Conservation (phyloP, 2,888 invertebrate genomes). For the Drosophila prolongata region DNA sequence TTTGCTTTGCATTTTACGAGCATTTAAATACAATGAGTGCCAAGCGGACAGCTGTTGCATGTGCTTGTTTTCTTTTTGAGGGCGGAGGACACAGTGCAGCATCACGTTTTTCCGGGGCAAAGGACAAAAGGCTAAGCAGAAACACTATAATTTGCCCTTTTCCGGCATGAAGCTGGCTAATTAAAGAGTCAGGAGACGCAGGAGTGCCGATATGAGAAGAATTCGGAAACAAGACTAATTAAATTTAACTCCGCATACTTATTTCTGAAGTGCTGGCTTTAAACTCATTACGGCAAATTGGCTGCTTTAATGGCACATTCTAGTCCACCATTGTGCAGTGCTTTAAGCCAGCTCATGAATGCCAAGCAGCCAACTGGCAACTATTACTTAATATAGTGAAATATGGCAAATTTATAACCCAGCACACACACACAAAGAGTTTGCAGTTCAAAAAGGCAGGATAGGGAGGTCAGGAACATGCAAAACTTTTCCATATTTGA, state of each 20-base stretch:
- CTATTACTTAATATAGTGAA: constrained; percentile 61
- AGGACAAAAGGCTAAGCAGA: constrained; percentile 27
- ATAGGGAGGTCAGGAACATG: constrained; percentile 12
- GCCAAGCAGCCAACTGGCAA: constrained; percentile 39
- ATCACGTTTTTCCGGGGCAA: constrained; percentile 4
- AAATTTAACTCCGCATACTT: constrained; percentile 24
- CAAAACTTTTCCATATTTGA: constrained; percentile 61
- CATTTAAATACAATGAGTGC: constrained; percentile 64
- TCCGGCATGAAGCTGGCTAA: constrained; percentile 42
- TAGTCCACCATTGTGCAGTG: constrained; percentile 17
- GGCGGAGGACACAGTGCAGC: constrained; percentile 6
- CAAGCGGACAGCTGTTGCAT: constrained; percentile 40
- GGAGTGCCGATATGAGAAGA: constrained; percentile 3
- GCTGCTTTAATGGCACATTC: constrained; percentile 38
- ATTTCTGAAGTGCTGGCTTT: constrained; percentile 33
- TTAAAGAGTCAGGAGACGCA: constrained; percentile 17
- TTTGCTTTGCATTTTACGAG: constrained; percentile 63
- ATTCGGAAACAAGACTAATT: constrained; percentile 38
- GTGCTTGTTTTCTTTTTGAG: constrained; percentile 20
- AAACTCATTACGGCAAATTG: constrained; percentile 53
- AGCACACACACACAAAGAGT: constrained; percentile 6
- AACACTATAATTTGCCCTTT: constrained; percentile 35
- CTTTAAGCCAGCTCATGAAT: constrained; percentile 29
- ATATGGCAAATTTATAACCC: constrained; percentile 55
- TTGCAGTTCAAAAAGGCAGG: constrained; percentile 40